Conservation (phyloP, 2,113 vertebrate genomes). For the Poicephalus gulielmi region DNA sequence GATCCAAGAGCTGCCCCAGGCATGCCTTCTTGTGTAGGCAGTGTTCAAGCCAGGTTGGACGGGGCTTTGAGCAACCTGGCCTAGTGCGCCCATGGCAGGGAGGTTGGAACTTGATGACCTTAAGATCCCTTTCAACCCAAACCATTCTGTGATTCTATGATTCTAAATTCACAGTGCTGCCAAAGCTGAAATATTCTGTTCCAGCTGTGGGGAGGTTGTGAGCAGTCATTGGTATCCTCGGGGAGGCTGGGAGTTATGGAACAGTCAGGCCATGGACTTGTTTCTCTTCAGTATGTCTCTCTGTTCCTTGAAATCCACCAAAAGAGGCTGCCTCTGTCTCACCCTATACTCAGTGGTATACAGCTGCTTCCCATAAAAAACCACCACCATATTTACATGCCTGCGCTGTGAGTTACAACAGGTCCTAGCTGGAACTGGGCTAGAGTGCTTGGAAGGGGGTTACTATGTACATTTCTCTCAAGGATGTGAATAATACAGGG, state of each 20-base stretch:
- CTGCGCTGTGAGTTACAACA: not conserved
- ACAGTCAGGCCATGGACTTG: not conserved
- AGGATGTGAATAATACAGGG: not conserved
- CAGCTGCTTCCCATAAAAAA: not conserved
- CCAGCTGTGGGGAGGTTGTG: not conserved
- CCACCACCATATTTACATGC: not conserved
- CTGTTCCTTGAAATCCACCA: not conserved
- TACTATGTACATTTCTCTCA: not conserved
- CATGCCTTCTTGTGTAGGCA: not conserved
- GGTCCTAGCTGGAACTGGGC: not conserved
- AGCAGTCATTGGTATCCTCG: not conserved
- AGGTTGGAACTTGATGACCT: not conserved
- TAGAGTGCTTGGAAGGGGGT: not conserved
- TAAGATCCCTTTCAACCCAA: not conserved
- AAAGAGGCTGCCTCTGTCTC: not conserved
- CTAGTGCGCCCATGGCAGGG: not conserved
- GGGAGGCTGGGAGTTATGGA: not conserved
- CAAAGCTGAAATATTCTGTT: not conserved
- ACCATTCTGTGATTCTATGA: too few species aligned
- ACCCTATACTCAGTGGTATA: not conserved
- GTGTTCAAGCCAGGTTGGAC: not conserved
- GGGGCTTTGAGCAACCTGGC: not conserved
- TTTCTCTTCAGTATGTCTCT: not conserved
- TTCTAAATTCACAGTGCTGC: not conserved
- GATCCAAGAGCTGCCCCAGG: not conserved